Evolutionary conservation across 2,113 vertebrate species (phyloP).

Genomic region (Pseudopodoces humilis): DNA sequence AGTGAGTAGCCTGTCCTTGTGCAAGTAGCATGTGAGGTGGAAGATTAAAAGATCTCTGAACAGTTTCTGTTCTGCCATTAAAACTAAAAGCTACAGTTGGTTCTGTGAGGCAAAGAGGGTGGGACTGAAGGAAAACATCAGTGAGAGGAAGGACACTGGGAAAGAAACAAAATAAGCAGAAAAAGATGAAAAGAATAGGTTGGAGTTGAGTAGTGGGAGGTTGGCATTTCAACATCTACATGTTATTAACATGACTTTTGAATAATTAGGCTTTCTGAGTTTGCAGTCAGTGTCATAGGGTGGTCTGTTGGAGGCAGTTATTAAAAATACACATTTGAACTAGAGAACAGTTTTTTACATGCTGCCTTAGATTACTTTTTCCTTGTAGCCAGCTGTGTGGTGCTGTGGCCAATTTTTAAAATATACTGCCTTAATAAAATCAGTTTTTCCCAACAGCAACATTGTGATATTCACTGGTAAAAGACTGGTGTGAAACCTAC

Average conservation of each 20-base stretch:
- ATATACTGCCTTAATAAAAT: slow-evolving; percentile 47
- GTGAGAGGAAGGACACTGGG: neutral
- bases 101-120: neutral
- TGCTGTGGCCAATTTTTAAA: slow-evolving; percentile 34
- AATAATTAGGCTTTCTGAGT: slow-evolving; percentile 12
- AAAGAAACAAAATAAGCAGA: neutral
- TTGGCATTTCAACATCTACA: neutral
- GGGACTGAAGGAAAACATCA: neutral
- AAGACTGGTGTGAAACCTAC: neutral
- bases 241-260: neutral
- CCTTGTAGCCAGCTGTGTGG: slow-evolving; percentile 31
- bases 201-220: neutral
- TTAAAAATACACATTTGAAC: slow-evolving; percentile 34
- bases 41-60: neutral
- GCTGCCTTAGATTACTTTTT: slow-evolving; percentile 29
- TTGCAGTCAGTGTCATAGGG: slow-evolving; percentile 10
- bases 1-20: neutral
- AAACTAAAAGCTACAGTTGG: neutral
- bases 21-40: neutral
- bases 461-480: neutral
- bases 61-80: neutral
- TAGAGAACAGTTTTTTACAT: slow-evolving; percentile 30
- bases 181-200: neutral
- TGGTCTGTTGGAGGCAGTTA: slow-evolving; percentile 41
- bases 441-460: slow-evolving; percentile 13